Evolutionary conservation across 2,888 invertebrate species (phyloP), one percentile per base, ranked within the genome.

Genomic region (Drosophila multiciliata): DNA sequence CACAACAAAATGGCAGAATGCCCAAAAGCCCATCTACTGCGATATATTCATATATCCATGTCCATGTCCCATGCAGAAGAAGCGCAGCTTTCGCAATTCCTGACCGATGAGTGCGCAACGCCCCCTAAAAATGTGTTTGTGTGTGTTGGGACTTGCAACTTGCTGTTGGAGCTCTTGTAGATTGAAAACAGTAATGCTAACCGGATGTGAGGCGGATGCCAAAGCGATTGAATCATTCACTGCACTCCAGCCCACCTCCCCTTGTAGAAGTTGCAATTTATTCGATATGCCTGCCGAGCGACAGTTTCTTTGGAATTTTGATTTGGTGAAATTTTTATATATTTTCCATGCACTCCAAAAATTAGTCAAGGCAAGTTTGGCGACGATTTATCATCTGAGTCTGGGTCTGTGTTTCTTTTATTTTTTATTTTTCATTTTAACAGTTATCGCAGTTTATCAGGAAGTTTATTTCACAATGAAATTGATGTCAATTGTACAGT

Each of bases 171-270:
- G 3, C 23, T 45, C 54, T 55, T 40, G 36, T 26, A 42, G 57
- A 57, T 42, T 32, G 32, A 67, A 70, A 67, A 74, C 67, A 84
- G 86, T 69, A 88, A 90, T 86, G 78, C 70, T 71, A 83, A 91
- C 90, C 92, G 91, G 91, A 91, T 91, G 85, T 82, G 82, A 89
- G 91, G 84, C 89, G 92, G 91, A 91, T 91, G 87, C 91, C 92
- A 91, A 83, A 80, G 80, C 76, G 91, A 91, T 91, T 91, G 90
- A 91, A 91, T 91, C 91, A 83, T 80, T 67, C 67, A 50, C 48
- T 53, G 26, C 66, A 48, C 36, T 57, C 61, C 50, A 62, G 29
- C 2, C 6, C 26, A 6, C 8, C 3, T 0, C 4, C 70, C 45
- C 33, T 20, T 40, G 26, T 53, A 66, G 70, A 36, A 32, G 57